Conservation (phyloP, 2,113 vertebrate species). For the Gracilinanus agilis region DNA sequence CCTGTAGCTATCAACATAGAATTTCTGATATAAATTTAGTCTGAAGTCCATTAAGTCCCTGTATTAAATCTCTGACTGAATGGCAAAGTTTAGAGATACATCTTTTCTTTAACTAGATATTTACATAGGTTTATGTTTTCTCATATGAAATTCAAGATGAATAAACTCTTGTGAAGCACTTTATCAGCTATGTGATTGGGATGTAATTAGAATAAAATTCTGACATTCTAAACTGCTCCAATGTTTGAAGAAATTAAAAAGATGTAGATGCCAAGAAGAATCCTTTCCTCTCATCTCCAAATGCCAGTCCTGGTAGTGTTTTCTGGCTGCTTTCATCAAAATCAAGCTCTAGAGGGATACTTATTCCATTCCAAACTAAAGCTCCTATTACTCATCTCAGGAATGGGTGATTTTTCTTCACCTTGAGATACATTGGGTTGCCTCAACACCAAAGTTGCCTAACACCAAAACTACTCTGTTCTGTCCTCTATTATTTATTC, state of each 20-base stretch:
- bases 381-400: neutral
- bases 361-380: neutral
- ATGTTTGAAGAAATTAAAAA: neutral
- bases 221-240: neutral
- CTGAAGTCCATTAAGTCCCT: too few species aligned
- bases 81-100: too few species aligned
- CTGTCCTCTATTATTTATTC: neutral
- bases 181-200: neutral
- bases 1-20: too few species aligned
- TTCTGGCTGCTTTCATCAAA: neutral
- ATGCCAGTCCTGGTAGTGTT: neutral
- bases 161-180: neutral
- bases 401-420: neutral
- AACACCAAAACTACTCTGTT: neutral
- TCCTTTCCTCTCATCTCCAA: neutral
- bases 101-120: too few species aligned
- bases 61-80: too few species aligned
- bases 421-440: neutral
- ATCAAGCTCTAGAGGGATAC: neutral
- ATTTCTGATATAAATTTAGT: too few species aligned
- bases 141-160: slow-evolving; percentile 14
- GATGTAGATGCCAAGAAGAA: neutral
- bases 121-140: slow-evolving; percentile 14
- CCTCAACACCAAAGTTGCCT: neutral
- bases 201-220: neutral